These are phyloP conservation scores for Aplysina aerophoba DNA, from an alignment of 37 sponge, comb jelly and placozoan species.

Conservation along the genomic window DNA sequence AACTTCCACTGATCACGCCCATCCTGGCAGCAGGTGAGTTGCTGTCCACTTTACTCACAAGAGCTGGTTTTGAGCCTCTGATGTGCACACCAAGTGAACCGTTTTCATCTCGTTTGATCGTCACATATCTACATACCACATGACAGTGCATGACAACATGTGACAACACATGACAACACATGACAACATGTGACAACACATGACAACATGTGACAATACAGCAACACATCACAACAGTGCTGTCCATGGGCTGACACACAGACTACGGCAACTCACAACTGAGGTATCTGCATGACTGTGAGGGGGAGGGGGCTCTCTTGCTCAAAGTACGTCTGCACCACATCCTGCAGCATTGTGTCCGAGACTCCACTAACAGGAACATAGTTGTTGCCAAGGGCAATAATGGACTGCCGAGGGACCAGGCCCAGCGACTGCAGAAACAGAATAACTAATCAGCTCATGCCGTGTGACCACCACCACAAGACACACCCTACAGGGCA, in stretches of 20 bases:
- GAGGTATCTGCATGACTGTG: background rate
- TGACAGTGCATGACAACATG: background rate
- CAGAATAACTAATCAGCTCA: too few relatives aligned
- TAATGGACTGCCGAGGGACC: slow-evolving; percentile 13
- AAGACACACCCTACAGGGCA: too few relatives aligned
- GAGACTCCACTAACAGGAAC: background rate
- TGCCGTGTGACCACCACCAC: too few relatives aligned
- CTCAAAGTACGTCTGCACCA: background rate
- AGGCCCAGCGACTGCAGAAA: background rate
- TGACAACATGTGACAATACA: too few relatives aligned
- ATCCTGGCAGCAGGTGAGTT: slow-evolving; percentile 56
- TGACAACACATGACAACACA: too few relatives aligned
- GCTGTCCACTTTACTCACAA: slow-evolving; percentile 60
- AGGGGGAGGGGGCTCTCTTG: background rate
- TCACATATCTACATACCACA: background rate
- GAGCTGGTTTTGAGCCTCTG: slow-evolving; percentile 60
- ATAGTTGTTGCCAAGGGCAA: slow-evolving; percentile 21
- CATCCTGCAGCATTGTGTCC: background rate
- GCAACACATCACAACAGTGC: too few relatives aligned
- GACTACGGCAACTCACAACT: slow-evolving; percentile 9
- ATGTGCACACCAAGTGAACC: slow-evolving; percentile 68
- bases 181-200: too few relatives aligned
- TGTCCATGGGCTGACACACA: too few relatives aligned
- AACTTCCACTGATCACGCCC: slow-evolving; percentile 57
- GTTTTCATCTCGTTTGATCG: background rate